Percentiles rank a stretch among this genome's conserved stretches.
Conservation (phyloP, 2,797 vertebrate species). For the Anguilla marmorata region DNA sequence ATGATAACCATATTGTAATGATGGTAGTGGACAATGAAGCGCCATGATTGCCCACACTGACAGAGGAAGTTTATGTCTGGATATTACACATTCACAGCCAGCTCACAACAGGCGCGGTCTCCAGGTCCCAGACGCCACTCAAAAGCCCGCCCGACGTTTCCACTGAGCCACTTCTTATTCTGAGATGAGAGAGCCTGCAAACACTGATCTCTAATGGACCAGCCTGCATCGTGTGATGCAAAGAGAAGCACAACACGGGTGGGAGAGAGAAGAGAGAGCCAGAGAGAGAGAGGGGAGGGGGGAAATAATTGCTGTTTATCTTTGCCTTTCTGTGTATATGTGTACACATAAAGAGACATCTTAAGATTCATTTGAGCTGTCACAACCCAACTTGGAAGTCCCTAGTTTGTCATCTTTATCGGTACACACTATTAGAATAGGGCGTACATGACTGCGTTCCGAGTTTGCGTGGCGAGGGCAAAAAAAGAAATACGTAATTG, state of each 20-base stretch:
- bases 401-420: slow-evolving; percentile 66
- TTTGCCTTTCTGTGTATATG: slow-evolving; percentile 65
- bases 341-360: slow-evolving; percentile 66
- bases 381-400: slow-evolving; percentile 60
- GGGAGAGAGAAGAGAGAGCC: slow-evolving; percentile 40
- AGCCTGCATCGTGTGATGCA: slow-evolving; percentile 68
- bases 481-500: slow-evolving; percentile 73
- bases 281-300: slow-evolving; percentile 20
- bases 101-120: slow-evolving; percentile 60
- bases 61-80: slow-evolving; percentile 80
- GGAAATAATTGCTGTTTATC: slow-evolving; percentile 75
- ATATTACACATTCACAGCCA: slow-evolving; percentile 60
- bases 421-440: slow-evolving; percentile 63
- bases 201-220: slow-evolving; percentile 78
- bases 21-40: slow-evolving; percentile 96
- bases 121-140: slow-evolving; percentile 82
- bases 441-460: slow-evolving; percentile 70
- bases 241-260: slow-evolving; percentile 55
- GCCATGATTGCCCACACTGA: slow-evolving; percentile 89
- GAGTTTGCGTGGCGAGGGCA: slow-evolving; percentile 58
- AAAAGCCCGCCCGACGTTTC: slow-evolving; percentile 65
- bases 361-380: slow-evolving; percentile 70
- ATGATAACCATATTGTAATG: slow-evolving; percentile 99
- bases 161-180: slow-evolving; percentile 72
- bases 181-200: slow-evolving; percentile 65